Conservation (phyloP, 1,140 invertebrate species). For the Portunus trituberculatus region DNA sequence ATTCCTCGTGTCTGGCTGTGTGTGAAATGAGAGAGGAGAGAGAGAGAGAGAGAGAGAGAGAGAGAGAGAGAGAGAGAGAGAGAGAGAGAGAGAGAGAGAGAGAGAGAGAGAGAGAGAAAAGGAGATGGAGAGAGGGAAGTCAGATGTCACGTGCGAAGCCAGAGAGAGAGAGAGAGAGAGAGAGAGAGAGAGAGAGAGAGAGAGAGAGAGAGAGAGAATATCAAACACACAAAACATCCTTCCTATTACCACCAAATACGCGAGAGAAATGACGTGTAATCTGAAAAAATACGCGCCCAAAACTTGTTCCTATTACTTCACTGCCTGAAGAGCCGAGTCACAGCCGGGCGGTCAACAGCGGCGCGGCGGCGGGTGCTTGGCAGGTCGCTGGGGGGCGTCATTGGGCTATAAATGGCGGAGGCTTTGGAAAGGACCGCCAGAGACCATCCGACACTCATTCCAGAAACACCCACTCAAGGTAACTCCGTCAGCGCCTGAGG, state of each 20-base stretch:
- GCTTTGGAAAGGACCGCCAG: not conserved
- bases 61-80: constrained; percentile 35
- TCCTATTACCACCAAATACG: not conserved
- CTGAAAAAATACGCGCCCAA: not conserved
- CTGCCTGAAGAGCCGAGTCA: not conserved
- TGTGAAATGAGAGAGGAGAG: not conserved
- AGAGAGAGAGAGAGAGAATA: too few relatives aligned
- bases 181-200: too few relatives aligned
- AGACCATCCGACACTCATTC: not conserved
- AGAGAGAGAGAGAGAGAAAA: too few relatives aligned
- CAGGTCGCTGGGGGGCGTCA: not conserved
- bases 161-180: too few relatives aligned
- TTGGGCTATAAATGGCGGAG: not conserved
- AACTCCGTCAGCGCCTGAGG: not conserved
- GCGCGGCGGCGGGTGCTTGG: not conserved
- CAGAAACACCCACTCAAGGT: not conserved
- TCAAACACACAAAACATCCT: too few relatives aligned
- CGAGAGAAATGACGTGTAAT: not conserved
- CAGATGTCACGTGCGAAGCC: not conserved
- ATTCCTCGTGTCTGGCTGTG: not conserved
- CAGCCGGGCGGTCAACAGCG: not conserved
- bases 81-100: too few relatives aligned
- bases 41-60: constrained; percentile 35
- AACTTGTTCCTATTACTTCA: not conserved
- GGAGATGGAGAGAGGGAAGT: not conserved